These are phyloP conservation scores for Halictus quadricinctus DNA, from an alignment of 2,888 invertebrate genomes.

Conservation along the genomic window DNA sequence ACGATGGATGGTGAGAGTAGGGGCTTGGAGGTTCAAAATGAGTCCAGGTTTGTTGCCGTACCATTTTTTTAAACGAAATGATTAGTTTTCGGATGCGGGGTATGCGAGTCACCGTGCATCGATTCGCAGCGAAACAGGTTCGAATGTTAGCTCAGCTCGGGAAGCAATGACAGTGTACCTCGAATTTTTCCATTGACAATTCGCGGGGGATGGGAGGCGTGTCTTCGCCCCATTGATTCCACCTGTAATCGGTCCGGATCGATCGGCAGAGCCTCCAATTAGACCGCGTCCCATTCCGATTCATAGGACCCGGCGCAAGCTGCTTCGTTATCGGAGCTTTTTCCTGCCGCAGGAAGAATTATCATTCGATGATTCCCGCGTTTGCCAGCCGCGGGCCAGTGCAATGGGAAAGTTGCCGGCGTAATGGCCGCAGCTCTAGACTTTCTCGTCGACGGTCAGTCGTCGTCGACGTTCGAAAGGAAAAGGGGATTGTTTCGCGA, in stretches of 20 bases:
- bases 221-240: not conserved
- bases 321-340: constrained; percentile 38
- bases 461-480: constrained; percentile 41
- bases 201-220: not conserved
- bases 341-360: not conserved
- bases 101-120: too few relatives aligned
- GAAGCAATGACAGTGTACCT: not conserved
- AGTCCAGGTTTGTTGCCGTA: too few relatives aligned
- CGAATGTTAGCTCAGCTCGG: too few relatives aligned
- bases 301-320: not conserved
- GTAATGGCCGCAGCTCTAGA: constrained; percentile 59
- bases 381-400: constrained; percentile 53
- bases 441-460: constrained; percentile 31
- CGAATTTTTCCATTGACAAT: not conserved
- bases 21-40: too few relatives aligned
- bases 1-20: too few relatives aligned
- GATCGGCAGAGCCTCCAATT: constrained; percentile 38
- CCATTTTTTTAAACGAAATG: too few relatives aligned
- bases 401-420: constrained; percentile 50
- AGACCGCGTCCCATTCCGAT: constrained; percentile 16
- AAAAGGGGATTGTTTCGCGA: constrained; percentile 47
- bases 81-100: too few relatives aligned
- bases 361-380: constrained; percentile 62
- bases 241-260: not conserved
- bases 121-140: too few relatives aligned